Conservation (phyloP, 2,797 vertebrate genomes). For the Crocodylus rhombifer region DNA sequence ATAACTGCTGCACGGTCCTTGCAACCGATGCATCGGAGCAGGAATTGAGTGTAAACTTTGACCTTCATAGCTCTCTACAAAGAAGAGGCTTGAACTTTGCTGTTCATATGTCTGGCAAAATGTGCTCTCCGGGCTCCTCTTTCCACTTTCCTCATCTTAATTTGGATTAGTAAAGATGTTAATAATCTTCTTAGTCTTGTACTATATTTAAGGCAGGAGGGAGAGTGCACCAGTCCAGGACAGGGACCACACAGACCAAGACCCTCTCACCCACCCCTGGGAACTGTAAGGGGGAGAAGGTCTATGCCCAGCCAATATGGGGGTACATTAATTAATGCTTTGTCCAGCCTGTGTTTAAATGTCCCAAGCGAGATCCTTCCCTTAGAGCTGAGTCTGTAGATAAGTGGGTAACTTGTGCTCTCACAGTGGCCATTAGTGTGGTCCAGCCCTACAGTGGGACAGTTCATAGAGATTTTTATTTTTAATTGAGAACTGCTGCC, state of each 20-base stretch:
- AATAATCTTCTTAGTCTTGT: not conserved
- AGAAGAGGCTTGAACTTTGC: conserved; percentile 20
- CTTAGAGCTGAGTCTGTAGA: not conserved
- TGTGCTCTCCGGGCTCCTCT: not conserved
- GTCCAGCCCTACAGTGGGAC: too few species aligned
- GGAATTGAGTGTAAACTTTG: not conserved
- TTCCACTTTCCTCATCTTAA: conserved; percentile 22
- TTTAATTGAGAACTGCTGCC: too few species aligned
- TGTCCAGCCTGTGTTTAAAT: not conserved
- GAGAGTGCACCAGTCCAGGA: rapidly evolving
- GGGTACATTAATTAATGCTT: not conserved
- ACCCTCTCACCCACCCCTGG: rapidly evolving
- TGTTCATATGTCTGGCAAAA: not conserved
- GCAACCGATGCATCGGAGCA: not conserved
- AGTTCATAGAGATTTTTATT: too few species aligned
- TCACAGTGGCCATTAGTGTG: too few species aligned
- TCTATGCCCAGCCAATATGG: not conserved
- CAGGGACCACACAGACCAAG: not conserved
- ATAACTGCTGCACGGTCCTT: conserved; percentile 15
- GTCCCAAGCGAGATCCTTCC: not conserved
- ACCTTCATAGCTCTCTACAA: not conserved
- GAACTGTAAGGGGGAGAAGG: rapidly evolving
- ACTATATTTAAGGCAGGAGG: not conserved
- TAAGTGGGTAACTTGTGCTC: rapidly evolving
- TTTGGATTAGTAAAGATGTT: not conserved